Base-by-base conservation (phyloP, 2,113 vertebrate species). In the Chaenocephalus aceratus region DNA sequence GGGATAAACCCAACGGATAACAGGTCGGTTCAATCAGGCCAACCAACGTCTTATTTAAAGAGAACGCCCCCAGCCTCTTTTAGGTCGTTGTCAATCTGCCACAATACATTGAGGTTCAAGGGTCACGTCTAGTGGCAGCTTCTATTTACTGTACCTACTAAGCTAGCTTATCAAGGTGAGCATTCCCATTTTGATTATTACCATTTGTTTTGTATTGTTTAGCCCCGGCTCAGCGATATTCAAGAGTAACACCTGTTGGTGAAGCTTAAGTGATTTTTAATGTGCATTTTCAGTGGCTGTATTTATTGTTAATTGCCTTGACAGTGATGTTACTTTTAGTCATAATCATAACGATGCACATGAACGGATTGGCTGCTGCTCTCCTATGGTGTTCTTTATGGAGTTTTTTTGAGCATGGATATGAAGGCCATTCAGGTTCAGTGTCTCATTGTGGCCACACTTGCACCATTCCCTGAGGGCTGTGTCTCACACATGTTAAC, bases 181-280 rank as follows among this genome's bases (percentile, higher is more conserved):
- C 16, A 2, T 71, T 36, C 26, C 30, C 65, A n/a, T 69, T 73
- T 45, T 12, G 60, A 36, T 51, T 58, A 5, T 62, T 62, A 59
- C 54, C 57, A 56, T 78, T 81, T 80, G 66, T 68, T 72, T 75
- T 7, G 72, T 34, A 84, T 84, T 71, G 73, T 83, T 70, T 84
- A 7, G 56, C 51, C 68, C 82, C 2, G 69, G 63, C 67, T 57
- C 30, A 0, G 61, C 58, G 30, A 7, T 12, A 26, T 21, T 5
- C 1, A 8, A 41, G 13, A 54, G 60, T 9, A 79, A 64, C 78
- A 86, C 89, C 91, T 84, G 84, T 79, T 77, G 88, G 72, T 48
- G 58, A 41, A 59, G 75, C 74, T 23, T 82, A 79, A 86, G 84
- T 72, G 87, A 64, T 81, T 86, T 79, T 87, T 72, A 83, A 86